phyloP scores from a whole-genome alignment of 35 echinoderm and acorn worm species.

The Heliocidaris tuberculata region DNA sequence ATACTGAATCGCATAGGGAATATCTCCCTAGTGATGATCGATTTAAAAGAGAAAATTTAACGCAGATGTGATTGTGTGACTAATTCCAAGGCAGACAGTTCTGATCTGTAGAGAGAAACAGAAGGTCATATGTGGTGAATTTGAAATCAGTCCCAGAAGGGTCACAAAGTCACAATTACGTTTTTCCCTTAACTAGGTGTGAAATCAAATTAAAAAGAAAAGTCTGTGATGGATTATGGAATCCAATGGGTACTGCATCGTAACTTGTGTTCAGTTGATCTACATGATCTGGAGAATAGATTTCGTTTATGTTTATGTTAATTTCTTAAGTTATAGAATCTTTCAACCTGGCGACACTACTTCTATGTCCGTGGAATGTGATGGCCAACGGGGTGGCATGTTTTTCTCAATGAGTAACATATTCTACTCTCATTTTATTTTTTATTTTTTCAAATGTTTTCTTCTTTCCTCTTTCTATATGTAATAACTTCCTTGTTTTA shows the following conservation, averaged over 20 bases:
- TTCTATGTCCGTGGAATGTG: not conserved
- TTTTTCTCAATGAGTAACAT: not conserved
- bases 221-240: conserved; percentile 2
- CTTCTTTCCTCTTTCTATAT: not conserved
- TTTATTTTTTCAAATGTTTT: not conserved
- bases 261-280: not conserved
- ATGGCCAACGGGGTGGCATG: not conserved
- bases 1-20: no score
- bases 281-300: not conserved
- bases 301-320: not conserved
- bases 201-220: not conserved
- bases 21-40: not conserved
- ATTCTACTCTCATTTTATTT: not conserved
- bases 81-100: not conserved
- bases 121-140: not conserved
- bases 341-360: not conserved
- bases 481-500: no score
- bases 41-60: not conserved
- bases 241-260: not conserved
- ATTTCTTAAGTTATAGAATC: not conserved
- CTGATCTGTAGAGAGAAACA: not conserved
- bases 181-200: not conserved
- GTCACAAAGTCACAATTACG: not conserved
- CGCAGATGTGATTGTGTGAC: conserved; percentile 17
- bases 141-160: not conserved